Percentiles rank a stretch among this genome's conserved stretches.
These are phyloP conservation scores for Loxodonta africana DNA, from an alignment of 2,113 vertebrate genomes.

Conservation along the genomic window DNA sequence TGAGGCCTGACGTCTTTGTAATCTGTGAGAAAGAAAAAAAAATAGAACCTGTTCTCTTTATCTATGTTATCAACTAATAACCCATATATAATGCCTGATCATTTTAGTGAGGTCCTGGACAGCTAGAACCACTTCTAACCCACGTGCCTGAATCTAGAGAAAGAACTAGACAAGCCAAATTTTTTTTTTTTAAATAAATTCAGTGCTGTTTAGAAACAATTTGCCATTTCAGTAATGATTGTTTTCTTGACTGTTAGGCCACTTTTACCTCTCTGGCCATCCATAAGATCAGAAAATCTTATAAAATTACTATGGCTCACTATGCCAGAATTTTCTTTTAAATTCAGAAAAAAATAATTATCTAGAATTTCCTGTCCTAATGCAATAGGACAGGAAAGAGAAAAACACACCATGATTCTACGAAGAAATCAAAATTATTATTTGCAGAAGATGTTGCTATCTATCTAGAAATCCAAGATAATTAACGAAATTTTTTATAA, in stretches of 20 bases:
- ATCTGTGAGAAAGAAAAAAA: not conserved
- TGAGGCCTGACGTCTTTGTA: not conserved
- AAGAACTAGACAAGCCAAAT: not conserved
- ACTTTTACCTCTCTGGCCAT: not conserved
- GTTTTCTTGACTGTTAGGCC: not conserved
- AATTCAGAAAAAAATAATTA: not conserved
- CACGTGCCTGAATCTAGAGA: no score
- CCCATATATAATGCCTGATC: no score
- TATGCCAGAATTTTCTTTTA: not conserved
- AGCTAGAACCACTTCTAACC: no score
- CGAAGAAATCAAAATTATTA: not conserved
- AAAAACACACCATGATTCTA: not conserved
- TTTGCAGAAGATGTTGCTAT: not conserved
- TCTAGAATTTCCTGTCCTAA: not conserved
- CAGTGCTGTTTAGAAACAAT: not conserved
- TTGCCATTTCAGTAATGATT: not conserved
- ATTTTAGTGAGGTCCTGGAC: no score
- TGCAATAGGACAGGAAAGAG: not conserved
- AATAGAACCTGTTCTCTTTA: not conserved
- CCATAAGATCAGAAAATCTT: not conserved
- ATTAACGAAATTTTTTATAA: not conserved
- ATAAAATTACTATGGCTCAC: not conserved
- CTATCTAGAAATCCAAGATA: constrained; percentile 7
- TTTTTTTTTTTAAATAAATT: not conserved
- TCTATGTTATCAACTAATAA: no score